phyloP scores from a whole-genome alignment of 2,888 invertebrate species.

The Yponomeuta sedellus region DNA sequence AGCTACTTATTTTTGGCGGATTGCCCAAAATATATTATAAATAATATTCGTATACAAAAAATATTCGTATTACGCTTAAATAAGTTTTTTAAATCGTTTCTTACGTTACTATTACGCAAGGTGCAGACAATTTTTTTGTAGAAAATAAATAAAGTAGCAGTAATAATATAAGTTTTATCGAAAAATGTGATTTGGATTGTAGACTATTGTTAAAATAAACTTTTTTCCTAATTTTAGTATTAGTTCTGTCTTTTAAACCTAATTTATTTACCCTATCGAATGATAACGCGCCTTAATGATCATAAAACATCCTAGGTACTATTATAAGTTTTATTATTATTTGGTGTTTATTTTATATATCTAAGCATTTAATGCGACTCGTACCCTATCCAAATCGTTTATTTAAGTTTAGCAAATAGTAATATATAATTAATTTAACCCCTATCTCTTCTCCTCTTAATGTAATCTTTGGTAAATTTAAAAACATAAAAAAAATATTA shows the following conservation, averaged over 20 bases:
- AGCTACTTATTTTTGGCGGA: no score
- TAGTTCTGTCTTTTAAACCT: background rate
- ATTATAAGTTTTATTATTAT: conserved; percentile 49
- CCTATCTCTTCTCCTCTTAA: background rate
- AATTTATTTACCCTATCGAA: background rate
- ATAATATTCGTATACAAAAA: no score
- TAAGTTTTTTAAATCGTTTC: no score
- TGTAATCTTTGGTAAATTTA: no score
- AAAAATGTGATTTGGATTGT: no score
- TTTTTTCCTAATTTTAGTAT: background rate
- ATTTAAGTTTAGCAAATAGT: conserved; percentile 5
- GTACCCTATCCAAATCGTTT: conserved; percentile 1
- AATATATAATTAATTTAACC: background rate
- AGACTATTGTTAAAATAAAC: background rate
- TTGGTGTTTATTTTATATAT: conserved; percentile 59
- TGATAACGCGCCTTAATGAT: background rate
- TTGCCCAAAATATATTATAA: no score
- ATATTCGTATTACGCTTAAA: no score
- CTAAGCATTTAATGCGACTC: conserved; percentile 11
- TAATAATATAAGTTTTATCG: no score
- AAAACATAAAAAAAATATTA: no score
- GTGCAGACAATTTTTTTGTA: no score
- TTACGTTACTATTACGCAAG: no score
- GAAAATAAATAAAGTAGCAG: no score
- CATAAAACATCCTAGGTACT: background rate